Base-by-base conservation (phyloP, 1,140 invertebrate species). In the Drosophila nikananu region DNA sequence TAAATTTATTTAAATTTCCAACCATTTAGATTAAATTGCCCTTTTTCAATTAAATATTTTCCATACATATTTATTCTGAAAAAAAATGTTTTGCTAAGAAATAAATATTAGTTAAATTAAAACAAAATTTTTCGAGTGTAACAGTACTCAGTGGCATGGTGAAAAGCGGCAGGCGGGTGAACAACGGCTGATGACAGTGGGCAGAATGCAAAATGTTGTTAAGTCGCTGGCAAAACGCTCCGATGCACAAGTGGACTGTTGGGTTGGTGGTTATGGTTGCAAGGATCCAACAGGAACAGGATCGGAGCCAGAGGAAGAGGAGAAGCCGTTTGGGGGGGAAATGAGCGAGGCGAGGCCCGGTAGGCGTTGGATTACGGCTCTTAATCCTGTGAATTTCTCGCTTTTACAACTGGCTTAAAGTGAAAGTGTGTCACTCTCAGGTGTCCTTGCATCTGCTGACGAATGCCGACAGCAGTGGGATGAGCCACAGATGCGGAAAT, bases 131-230 rank as follows among this genome's bases (percentile, higher is more conserved):
- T 57, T 21, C 17, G 1, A 39, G 54, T 57, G 54, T 17, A 15
- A 8, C n/a, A 21, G 15, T 30, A 44, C 15, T 37, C 10, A 37
- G 27, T 3, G 27, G 48, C 21, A 3, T 42, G 61, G 62, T 5
- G 37, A 37, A 23, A 27, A 10, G 48, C 25, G 61, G 27, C 57
- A n/a, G 27, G 42, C 58, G 41, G 10, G 23, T 12, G 27, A 52
- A 73, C 71, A 73, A 73, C 71, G 71, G 55, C 54, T 61, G 71
- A 61, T 73, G 67, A 73, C 71, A 74, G 71, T 74, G 71, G 71
- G 68, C 68, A 74, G 68, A 74, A 74, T 74, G 71, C 46, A 73
- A 74, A 74, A 74, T 74, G 71, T 74, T 74, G 71, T 74, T 74
- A 74, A 74, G 71, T 74, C 71, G 71, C 71, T 61, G 71, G 46